A percentile compares a stretch with the other conserved stretches of the same genome.
phyloP scores from a whole-genome alignment of 2,113 vertebrate genomes.

The Nothoprocta pentlandii region DNA sequence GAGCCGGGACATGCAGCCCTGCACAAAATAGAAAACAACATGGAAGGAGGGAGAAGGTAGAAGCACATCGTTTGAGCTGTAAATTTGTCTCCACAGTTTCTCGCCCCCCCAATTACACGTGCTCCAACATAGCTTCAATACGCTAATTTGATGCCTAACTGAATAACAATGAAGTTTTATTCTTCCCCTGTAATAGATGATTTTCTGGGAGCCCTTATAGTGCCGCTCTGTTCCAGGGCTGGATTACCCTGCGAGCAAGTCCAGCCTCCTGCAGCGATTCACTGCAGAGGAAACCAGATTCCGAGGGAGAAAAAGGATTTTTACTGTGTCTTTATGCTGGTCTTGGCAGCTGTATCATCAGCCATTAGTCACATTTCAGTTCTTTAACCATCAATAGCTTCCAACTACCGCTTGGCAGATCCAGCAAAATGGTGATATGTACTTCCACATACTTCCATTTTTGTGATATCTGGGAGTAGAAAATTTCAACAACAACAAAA shows the following conservation, averaged over 20 bases:
- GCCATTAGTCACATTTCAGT: background rate
- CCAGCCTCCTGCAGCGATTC: background rate
- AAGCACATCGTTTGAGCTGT: rapidly evolving
- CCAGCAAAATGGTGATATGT: slow-evolving; percentile 50
- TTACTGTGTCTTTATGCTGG: background rate
- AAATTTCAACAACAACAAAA: slow-evolving; percentile 65
- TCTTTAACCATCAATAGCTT: slow-evolving; percentile 28
- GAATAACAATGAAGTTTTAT: background rate
- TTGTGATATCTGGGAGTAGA: slow-evolving; percentile 74
- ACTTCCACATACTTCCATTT: slow-evolving; percentile 36
- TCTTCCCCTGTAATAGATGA: background rate
- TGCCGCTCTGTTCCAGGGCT: background rate
- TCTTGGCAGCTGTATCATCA: background rate
- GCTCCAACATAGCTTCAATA: background rate
- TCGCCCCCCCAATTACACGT: background rate
- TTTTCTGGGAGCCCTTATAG: background rate
- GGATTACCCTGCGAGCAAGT: background rate
- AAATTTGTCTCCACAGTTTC: background rate
- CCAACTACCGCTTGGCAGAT: slow-evolving; percentile 12
- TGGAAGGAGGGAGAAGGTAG: background rate
- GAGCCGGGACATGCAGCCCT: background rate
- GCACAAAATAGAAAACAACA: background rate
- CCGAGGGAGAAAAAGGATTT: background rate
- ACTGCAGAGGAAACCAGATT: background rate
- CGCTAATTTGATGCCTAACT: background rate